Base-by-base conservation (phyloP, 1,140 invertebrate species). In the Galleria mellonella region DNA sequence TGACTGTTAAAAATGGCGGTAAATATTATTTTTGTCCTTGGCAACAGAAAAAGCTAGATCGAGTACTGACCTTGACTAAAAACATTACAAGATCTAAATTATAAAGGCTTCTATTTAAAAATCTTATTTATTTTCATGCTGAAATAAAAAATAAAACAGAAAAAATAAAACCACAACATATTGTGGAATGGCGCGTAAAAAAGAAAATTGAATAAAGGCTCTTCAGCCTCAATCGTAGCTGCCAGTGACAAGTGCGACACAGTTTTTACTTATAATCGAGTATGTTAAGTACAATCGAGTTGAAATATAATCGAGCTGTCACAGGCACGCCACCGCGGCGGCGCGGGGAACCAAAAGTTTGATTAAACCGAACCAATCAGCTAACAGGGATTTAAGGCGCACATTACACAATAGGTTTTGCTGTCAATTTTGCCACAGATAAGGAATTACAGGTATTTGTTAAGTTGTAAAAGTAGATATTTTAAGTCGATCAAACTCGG, bases 281-380 rank as follows among this genome's bases (percentile, higher is more conserved):
- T 32, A 44, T 50, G 43, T 41, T 44, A 47, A 48, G 46, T 41
- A 43, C 11, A 50, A 45, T 40, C 30, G 33, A 41, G 51, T 35
- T 33, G 17, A 23, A 23, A 17, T 15, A 40, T 47, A 52, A 58
- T 50, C 45, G 47, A 51, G 40, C 38, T 59, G 56, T 60, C 56
- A 55, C 6, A 0, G 9, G 43, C 56, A 60, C 9, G 32, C 32
- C 17, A 3, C 17, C 2, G 45, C 29, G 1, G 41, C 37, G 37
- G 37, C 14, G n/a, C n/a, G n/a, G n/a, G n/a, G n/a, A 35, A 15
- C 30, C 47, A 33, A 50, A 60, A 60, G 36, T 60, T 60, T 60
- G 51, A 60, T 55, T 55, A 55, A 51, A 31, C 30, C 44, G 38
- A 51, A 51, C 51, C 56, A 51, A 60, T 60, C 56, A 51, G 35